A percentile compares a stretch with the other conserved stretches of the same genome.
phyloP scores from a whole-genome alignment of 2,113 vertebrate species.

The Gymnogyps californianus region DNA sequence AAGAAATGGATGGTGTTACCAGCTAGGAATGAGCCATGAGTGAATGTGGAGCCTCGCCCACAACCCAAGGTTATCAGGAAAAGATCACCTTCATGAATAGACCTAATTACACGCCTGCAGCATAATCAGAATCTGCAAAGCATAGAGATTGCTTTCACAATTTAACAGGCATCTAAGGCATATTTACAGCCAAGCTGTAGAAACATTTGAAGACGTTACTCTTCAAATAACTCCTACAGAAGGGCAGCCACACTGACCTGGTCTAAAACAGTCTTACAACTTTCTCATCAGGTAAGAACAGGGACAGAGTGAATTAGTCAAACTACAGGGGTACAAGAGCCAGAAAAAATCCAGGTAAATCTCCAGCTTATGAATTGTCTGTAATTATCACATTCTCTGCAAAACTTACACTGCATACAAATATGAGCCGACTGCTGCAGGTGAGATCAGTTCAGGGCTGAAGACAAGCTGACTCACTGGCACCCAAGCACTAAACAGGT shows the following conservation, averaged over 20 bases:
- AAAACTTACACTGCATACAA: neutral
- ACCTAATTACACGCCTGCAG: neutral
- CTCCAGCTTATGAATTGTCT: neutral
- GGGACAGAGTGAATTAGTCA: neutral
- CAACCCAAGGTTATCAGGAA: neutral
- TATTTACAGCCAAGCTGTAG: neutral
- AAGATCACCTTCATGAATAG: too few relatives aligned
- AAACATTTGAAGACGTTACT: neutral
- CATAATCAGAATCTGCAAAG: neutral
- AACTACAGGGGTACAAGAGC: neutral
- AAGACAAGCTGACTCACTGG: neutral
- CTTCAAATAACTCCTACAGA: neutral
- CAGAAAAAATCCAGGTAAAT: neutral
- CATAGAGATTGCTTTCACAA: neutral
- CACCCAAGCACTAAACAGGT: neutral
- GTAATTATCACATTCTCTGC: too few relatives aligned
- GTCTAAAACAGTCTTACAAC: neutral
- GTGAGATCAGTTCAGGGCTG: neutral
- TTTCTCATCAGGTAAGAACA: neutral
- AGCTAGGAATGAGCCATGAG: accelerated
- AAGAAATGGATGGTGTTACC: accelerated
- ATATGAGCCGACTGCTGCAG: neutral
- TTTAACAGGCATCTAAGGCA: neutral
- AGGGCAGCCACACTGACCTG: neutral
- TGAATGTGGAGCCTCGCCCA: accelerated